Base-by-base conservation (phyloP, 2,797 vertebrate species). In the Ctenopoma multispine region DNA sequence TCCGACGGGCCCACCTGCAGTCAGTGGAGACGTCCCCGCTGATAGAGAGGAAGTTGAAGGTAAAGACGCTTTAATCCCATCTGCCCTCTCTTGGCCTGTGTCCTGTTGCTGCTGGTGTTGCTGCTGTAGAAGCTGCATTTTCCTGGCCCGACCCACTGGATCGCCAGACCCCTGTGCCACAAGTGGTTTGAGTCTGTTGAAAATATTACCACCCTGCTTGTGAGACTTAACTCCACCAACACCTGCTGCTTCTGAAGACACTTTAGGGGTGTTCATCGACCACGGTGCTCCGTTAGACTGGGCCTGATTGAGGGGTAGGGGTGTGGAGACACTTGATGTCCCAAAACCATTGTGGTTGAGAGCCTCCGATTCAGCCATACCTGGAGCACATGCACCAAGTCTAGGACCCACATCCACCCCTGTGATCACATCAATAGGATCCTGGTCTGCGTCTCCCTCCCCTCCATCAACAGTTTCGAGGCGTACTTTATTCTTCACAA, bases 401-500 rank as follows among this genome's bases (percentile, higher is more conserved):
- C 93, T 86, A 2, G 93, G 89, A 23, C 89, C 92, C 40, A 87
- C 85, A 10, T 92, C 92, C 0, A 89, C 88, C 5, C 92, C 92
- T 7, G 92, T 47, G 5, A 92, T 92, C 27, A 91, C 89, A 66
- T 93, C 91, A 1, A 90, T 89, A 3, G 90, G 83, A 71, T 93
- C 92, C 72, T 90, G 91, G n/a, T 93, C 91, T 1, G 90, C 4
- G 20, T 92, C 92, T 0, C 75, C 89, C 7, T 93, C 92, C 4
- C 77, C 90, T 41, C 89, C 93, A 54, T 93, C 94, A 2, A 87
- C 89, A 0, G 89, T 48, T 87, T 99, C 97, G 0, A 96, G 94
- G 9, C 96, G 96, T 3, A 97, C 97, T 0, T 97, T 97, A 80
- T 99, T 98, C 90, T 99, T 99, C 41, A 99, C 98, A 0, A 99